These are phyloP conservation scores for Noctua janthina DNA, from an alignment of 2,888 invertebrate species.

Conservation along the genomic window DNA sequence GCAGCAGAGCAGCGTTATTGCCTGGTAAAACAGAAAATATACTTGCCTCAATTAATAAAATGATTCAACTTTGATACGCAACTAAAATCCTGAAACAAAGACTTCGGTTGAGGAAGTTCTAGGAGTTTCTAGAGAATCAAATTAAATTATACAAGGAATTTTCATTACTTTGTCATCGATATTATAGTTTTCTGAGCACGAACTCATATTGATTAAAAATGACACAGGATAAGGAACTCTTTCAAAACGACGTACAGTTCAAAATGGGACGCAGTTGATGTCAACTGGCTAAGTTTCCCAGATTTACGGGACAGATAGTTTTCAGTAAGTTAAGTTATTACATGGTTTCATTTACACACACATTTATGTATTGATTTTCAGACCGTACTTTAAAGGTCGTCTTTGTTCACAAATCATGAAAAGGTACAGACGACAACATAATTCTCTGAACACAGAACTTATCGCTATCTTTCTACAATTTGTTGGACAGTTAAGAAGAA, in stretches of 20 bases:
- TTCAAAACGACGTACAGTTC: not conserved
- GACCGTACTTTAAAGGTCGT: constrained; percentile 6
- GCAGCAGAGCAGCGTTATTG: too few relatives aligned
- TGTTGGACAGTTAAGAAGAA: constrained; percentile 5
- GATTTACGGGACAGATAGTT: constrained; percentile 15
- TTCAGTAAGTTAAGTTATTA: constrained; percentile 26
- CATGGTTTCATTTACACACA: not conserved
- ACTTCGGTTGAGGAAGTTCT: not conserved
- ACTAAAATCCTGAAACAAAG: not conserved
- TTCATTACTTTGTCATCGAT: constrained; percentile 24
- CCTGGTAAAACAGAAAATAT: not conserved
- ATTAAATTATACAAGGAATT: constrained; percentile 13
- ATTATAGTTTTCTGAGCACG: constrained; percentile 23
- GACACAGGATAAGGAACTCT: constrained; percentile 3
- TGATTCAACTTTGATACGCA: not conserved
- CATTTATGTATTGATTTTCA: constrained; percentile 16
- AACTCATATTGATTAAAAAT: not conserved
- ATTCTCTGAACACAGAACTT: not conserved
- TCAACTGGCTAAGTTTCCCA: not conserved
- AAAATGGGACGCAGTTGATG: not conserved
- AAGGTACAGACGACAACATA: not conserved
- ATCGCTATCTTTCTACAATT: not conserved
- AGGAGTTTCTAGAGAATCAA: constrained; percentile 3
- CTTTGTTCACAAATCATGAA: not conserved
- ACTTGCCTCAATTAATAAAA: not conserved